Evolutionary conservation across 2,797 vertebrate species (phyloP).

Genomic region (Vultur gryphus): DNA sequence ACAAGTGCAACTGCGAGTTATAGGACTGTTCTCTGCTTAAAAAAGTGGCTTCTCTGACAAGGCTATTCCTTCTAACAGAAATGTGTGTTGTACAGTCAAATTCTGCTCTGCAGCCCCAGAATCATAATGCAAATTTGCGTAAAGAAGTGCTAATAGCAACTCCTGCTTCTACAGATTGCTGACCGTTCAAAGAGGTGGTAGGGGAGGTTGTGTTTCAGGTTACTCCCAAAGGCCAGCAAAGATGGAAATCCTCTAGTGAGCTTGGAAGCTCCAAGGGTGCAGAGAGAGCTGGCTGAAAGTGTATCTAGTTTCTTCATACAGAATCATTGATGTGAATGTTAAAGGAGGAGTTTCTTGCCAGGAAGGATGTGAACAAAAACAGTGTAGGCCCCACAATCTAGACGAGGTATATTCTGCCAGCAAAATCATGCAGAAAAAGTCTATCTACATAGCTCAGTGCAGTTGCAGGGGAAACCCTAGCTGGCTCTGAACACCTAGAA

Average conservation of each 20-base stretch:
- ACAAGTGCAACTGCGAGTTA: background rate
- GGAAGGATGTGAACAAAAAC: background rate
- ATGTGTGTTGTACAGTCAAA: too few relatives aligned
- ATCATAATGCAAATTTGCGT: background rate
- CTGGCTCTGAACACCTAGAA: background rate
- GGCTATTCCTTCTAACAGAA: background rate
- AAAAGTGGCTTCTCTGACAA: background rate
- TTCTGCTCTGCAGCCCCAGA: background rate
- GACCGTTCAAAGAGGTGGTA: rapidly evolving
- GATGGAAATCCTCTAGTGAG: background rate
- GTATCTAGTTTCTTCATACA: background rate
- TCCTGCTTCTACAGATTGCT: background rate
- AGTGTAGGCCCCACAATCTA: background rate
- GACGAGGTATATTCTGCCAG: background rate
- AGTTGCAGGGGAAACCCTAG: background rate
- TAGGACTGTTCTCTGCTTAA: background rate
- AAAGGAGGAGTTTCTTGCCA: background rate
- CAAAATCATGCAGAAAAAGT: background rate
- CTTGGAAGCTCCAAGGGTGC: background rate
- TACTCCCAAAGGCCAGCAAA: background rate
- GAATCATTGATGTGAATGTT: background rate
- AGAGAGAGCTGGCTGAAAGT: background rate
- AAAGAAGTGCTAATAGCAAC: background rate
- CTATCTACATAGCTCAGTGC: background rate
- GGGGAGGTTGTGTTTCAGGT: background rate